Evolutionary conservation across 1,140 invertebrate genomes (phyloP).

Genomic region (Ostrea edulis): DNA sequence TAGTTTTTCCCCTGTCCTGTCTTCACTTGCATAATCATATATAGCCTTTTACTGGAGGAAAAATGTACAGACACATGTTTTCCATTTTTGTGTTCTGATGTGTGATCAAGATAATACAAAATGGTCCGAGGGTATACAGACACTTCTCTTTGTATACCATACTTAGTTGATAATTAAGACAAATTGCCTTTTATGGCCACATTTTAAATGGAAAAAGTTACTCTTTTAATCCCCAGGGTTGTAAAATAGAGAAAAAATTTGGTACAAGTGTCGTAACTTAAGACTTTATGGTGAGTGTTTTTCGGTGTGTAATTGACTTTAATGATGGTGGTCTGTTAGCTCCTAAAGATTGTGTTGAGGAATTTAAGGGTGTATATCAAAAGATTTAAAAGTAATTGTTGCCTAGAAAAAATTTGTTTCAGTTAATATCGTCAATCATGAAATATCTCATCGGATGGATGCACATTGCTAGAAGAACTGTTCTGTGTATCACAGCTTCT

Average conservation of each 20-base stretch:
- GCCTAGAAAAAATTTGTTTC: background rate
- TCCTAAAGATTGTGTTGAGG: background rate
- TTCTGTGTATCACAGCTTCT: background rate
- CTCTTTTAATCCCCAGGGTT: background rate
- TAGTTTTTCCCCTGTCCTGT: background rate
- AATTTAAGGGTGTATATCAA: constrained; percentile 30
- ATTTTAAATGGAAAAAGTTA: background rate
- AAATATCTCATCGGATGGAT: constrained; percentile 28
- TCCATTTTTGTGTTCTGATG: background rate
- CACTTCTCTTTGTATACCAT: background rate
- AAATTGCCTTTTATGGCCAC: background rate
- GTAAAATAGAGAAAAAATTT: background rate
- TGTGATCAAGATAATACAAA: background rate
- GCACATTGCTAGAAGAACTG: constrained; percentile 10
- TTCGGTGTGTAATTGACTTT: constrained; percentile 13
- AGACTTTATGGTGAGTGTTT: constrained; percentile 14
- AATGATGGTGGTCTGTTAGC: background rate
- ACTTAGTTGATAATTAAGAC: background rate
- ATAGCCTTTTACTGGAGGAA: background rate
- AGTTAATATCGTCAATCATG: constrained; percentile 22
- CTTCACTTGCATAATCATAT: background rate
- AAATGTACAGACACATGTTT: background rate
- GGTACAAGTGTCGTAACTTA: background rate
- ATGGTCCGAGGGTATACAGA: constrained; percentile 1
- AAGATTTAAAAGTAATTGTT: constrained; percentile 29